Conservation (phyloP, 2,797 vertebrate species). For the Chrysocyon brachyurus region DNA sequence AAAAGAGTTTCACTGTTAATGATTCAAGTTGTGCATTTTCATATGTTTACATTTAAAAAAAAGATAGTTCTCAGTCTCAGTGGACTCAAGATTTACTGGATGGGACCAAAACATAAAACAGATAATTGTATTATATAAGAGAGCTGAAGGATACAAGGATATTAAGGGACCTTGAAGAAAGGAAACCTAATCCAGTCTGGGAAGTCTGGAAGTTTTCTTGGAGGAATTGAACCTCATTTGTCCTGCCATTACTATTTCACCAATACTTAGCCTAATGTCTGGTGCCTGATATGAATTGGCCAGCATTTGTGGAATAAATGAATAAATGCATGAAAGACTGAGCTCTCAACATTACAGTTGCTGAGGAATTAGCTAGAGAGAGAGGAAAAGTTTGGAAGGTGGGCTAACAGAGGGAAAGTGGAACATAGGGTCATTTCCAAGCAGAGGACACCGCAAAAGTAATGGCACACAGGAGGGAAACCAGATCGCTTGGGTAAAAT, state of each 20-base stretch:
- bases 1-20: neutral
- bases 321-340: neutral
- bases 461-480: neutral
- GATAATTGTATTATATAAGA: neutral
- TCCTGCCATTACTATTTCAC: neutral
- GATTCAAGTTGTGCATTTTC: neutral
- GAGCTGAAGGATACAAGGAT: neutral
- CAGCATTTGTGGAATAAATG: neutral
- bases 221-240: neutral
- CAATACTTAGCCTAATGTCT: neutral
- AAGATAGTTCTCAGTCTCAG: neutral
- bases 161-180: neutral
- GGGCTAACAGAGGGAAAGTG: neutral
- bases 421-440: neutral
- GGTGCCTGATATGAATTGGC: neutral
- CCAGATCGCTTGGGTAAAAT: neutral
- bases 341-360: neutral
- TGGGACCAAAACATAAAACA: slow-evolving; percentile 7
- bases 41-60: neutral
- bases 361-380: neutral
- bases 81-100: neutral
- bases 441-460: neutral
- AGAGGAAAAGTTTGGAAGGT: neutral
- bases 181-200: neutral
- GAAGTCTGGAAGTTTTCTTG: neutral